Evolutionary conservation across 1,140 invertebrate genomes (phyloP).

Genomic region (Anastrepha obliqua): DNA sequence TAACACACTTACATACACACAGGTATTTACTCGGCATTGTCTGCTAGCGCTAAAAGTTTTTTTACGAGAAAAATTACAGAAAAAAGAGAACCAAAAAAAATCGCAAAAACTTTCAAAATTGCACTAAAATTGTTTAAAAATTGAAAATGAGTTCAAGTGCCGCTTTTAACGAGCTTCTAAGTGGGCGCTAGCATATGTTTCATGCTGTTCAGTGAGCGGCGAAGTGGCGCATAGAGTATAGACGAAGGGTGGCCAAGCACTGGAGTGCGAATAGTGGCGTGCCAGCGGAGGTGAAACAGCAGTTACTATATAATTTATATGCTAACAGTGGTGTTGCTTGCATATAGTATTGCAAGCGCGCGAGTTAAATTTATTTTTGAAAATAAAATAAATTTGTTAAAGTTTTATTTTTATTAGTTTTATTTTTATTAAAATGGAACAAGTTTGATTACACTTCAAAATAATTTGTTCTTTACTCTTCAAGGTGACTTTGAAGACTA

Average conservation of each 20-base stretch:
- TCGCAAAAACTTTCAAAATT: conserved; percentile 35
- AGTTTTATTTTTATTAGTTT: too few species aligned
- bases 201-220: neutral
- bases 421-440: too few species aligned
- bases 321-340: neutral
- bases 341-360: neutral
- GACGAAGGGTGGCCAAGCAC: neutral
- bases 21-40: conserved; percentile 9
- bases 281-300: conserved; percentile 19
- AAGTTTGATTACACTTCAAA: too few species aligned
- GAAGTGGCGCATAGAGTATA: neutral
- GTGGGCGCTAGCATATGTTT: conserved; percentile 45
- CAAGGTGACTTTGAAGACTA: too few species aligned
- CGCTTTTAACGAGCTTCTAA: conserved; percentile 44
- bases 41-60: conserved; percentile 8
- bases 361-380: too few species aligned
- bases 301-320: conserved; percentile 44
- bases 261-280: conserved; percentile 35
- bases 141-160: conserved; percentile 48
- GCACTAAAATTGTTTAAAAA: conserved; percentile 51
- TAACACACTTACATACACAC: neutral
- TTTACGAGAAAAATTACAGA: conserved; percentile 6
- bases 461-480: too few species aligned
- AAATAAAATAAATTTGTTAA: too few species aligned
- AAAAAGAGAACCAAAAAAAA: neutral